Base-by-base conservation (phyloP, 1,140 invertebrate species). In the Drosophila mayri region DNA sequence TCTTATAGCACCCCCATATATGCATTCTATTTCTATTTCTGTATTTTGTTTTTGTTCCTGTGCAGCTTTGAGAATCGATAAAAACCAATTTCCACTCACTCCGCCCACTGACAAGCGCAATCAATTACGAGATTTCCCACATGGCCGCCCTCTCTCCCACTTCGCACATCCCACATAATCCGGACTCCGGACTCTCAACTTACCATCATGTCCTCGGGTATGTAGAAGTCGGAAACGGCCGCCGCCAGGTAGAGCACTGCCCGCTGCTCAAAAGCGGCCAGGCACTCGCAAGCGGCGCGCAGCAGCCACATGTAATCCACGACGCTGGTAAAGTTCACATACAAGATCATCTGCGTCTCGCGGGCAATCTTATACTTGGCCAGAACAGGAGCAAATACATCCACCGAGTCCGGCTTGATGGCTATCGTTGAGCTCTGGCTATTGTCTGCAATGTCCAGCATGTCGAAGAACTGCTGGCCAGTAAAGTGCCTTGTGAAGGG, bases 151-250 rank as follows among this genome's bases (percentile, higher is more conserved):
- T 35, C 10, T 11, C 28, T 11, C 38, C 41, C 52, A 55, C 52
- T 55, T 16, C 35, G 9, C 11, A 54, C 50, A 44, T 46, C 30
- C 40, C 49, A 47, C 44, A 46, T 54, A 38, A 46, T 54, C 59
- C 47, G 40, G n/a, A 12, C 32, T 43, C 60, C 20, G 61, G 60
- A 41, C 22, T 95, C 93, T 41, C 68, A 41, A 18, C 70, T 73
- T 50, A 98, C 98, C 96, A 99, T 96, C 94, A 98, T 94, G 92
- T 96, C 95, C 72, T 96, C 95, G 50, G 98, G 98, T 93, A 99
- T 96, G 93, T 99, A 99, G 94, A 99, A 99, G 93, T 99, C 99
- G 3, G 99, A 99, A 1, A 99, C 99, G 16, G 99, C 99, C 20
- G 99, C 99, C 32, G 99, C 98, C 62, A 99, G 94, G 93, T 99